These are phyloP conservation scores for Horisme vitalbata DNA, from an alignment of 2,888 invertebrate species.

Conservation along the genomic window DNA sequence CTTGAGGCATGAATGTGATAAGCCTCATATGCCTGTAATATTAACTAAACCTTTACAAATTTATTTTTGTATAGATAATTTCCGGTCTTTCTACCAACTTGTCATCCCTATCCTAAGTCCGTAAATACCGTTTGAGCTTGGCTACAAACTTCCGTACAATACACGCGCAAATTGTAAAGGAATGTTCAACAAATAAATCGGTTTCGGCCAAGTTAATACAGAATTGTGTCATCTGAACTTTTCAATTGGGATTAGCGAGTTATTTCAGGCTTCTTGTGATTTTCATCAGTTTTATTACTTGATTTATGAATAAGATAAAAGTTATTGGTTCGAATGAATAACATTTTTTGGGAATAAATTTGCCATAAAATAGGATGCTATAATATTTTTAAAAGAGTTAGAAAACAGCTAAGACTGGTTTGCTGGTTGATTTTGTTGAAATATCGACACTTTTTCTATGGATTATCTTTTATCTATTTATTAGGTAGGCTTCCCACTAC, in stretches of 20 bases:
- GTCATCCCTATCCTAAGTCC: constrained; percentile 8
- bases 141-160: constrained; percentile 22
- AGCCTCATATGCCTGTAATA: too few species aligned
- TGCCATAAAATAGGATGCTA: too few species aligned
- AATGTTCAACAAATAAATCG: constrained; percentile 27
- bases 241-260: neutral
- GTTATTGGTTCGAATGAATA: too few species aligned
- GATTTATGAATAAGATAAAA: neutral
- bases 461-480: too few species aligned
- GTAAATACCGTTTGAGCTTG: constrained; percentile 17
- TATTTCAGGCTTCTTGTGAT: neutral
- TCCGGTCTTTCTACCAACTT: constrained; percentile 5
- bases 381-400: too few species aligned
- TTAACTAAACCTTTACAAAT: too few species aligned
- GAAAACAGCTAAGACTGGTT: too few species aligned
- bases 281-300: neutral
- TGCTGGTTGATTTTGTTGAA: too few species aligned
- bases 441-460: too few species aligned
- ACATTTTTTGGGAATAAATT: too few species aligned
- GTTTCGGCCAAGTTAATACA: constrained; percentile 10
- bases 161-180: constrained; percentile 20
- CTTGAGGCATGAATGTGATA: too few species aligned
- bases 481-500: too few species aligned
- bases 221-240: constrained; percentile 11
- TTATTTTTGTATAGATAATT: neutral